These are phyloP conservation scores for Dicerorhinus sumatrensis DNA, from an alignment of 2,113 vertebrate species.

Conservation along the genomic window DNA sequence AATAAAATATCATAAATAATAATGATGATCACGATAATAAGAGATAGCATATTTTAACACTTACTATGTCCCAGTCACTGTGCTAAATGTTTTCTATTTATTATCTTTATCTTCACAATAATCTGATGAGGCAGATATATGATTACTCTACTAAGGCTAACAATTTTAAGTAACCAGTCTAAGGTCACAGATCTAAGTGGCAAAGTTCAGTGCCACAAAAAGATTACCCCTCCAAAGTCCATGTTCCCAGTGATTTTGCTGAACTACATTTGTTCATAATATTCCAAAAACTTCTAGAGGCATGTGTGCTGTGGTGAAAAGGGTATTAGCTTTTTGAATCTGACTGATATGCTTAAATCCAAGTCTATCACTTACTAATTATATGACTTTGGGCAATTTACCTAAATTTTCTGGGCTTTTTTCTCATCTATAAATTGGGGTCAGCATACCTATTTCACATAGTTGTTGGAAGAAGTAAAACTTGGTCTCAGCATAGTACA, in stretches of 20 bases:
- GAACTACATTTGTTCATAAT: not conserved
- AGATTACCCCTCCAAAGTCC: not conserved
- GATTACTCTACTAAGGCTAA: constrained; percentile 26
- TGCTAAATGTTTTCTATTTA: constrained; percentile 18
- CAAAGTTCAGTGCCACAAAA: not conserved
- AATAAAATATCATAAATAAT: constrained; percentile 52
- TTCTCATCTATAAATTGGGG: not conserved
- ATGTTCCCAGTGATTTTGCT: not conserved
- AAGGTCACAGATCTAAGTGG: not conserved
- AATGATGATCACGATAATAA: not conserved
- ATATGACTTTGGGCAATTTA: not conserved
- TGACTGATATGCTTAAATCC: not conserved
- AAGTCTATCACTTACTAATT: not conserved
- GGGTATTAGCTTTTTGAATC: not conserved
- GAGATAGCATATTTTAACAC: constrained; percentile 39
- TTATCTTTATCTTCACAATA: constrained; percentile 19
- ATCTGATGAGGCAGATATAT: not conserved
- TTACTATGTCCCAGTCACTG: not conserved
- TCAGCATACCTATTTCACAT: not conserved
- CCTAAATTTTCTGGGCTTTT: not conserved
- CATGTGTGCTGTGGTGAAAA: not conserved
- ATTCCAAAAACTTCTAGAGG: not conserved
- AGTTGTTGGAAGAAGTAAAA: not conserved
- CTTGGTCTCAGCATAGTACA: not conserved
- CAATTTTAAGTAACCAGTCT: not conserved